These are phyloP conservation scores for Cairina moschata DNA, from an alignment of 2,113 vertebrate genomes.

Conservation along the genomic window DNA sequence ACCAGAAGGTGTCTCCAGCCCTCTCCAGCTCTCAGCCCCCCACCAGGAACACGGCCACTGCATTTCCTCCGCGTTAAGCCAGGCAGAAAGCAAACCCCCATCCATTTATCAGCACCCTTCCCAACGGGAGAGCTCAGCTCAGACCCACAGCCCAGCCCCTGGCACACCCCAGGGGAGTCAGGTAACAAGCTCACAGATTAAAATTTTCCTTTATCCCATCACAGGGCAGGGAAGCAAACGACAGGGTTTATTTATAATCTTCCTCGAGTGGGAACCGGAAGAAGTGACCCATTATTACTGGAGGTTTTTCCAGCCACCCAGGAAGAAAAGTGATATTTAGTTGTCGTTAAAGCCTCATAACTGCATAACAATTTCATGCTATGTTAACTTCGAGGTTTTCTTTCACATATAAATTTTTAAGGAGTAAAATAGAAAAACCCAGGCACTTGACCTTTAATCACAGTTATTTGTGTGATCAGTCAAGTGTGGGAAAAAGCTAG, in stretches of 20 bases:
- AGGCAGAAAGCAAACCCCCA: neutral
- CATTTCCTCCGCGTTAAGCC: neutral
- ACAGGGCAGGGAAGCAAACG: neutral
- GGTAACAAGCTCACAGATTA: neutral
- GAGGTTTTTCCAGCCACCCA: slow-evolving; percentile 35
- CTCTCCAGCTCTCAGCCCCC: neutral
- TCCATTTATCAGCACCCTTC: neutral
- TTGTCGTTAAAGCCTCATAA: slow-evolving; percentile 32
- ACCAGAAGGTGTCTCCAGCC: neutral
- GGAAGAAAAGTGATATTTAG: slow-evolving; percentile 59
- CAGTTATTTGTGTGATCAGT: slow-evolving; percentile 70
- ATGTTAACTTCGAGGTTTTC: slow-evolving; percentile 62
- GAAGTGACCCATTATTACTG: neutral
- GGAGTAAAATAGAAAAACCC: slow-evolving; percentile 62
- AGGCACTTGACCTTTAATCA: slow-evolving; percentile 74
- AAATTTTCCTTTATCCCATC: neutral
- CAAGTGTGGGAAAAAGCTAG: slow-evolving; percentile 65
- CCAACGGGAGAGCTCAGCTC: rapidly evolving
- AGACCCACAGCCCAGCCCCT: neutral
- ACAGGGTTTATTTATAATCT: neutral
- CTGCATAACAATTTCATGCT: slow-evolving; percentile 66
- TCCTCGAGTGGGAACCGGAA: slow-evolving; percentile 6
- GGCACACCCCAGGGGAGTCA: rapidly evolving
- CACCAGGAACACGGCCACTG: neutral
- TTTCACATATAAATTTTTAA: slow-evolving; percentile 63